Conservation (phyloP, 1,140 invertebrate species). For the Rhyacophila brunnea region DNA sequence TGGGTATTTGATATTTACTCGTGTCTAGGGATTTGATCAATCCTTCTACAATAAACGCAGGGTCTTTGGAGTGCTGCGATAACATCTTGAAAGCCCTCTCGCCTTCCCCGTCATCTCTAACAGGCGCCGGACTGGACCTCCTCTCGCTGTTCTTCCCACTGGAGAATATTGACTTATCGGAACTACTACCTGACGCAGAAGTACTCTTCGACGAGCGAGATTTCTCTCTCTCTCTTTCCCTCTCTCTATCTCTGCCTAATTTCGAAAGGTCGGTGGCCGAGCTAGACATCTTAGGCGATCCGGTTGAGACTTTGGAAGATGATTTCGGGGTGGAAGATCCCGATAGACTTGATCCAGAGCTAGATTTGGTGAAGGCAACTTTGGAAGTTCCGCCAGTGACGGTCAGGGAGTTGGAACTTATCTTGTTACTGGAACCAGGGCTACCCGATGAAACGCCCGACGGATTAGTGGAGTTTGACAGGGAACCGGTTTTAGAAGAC, state of each 20-base stretch:
- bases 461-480: conserved; percentile 45
- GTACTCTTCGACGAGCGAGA: conserved; percentile 42
- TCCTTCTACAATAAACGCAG: conserved; percentile 66
- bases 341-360: conserved; percentile 56
- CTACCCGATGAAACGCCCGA: conserved; percentile 39
- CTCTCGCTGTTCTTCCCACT: conserved; percentile 60
- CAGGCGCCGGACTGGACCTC: conserved; percentile 62
- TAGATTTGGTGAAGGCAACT: conserved; percentile 58
- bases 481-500: conserved; percentile 49
- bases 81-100: conserved; percentile 55
- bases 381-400: conserved; percentile 46
- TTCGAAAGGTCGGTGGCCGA: conserved; percentile 49
- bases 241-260: conserved; percentile 43
- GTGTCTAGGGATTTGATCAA: conserved; percentile 76
- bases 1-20: conserved; percentile 81
- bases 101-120: conserved; percentile 60
- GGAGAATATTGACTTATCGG: conserved; percentile 66
- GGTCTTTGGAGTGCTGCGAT: conserved; percentile 55
- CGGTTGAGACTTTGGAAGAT: conserved; percentile 50
- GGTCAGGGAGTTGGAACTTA: conserved; percentile 39
- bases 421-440: conserved; percentile 41
- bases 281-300: conserved; percentile 50
- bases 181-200: conserved; percentile 47
- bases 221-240: conserved; percentile 49
- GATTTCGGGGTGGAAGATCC: conserved; percentile 54